Conservation (phyloP, 2,888 invertebrate genomes). For the Spatulosminthurus flaviceps region DNA sequence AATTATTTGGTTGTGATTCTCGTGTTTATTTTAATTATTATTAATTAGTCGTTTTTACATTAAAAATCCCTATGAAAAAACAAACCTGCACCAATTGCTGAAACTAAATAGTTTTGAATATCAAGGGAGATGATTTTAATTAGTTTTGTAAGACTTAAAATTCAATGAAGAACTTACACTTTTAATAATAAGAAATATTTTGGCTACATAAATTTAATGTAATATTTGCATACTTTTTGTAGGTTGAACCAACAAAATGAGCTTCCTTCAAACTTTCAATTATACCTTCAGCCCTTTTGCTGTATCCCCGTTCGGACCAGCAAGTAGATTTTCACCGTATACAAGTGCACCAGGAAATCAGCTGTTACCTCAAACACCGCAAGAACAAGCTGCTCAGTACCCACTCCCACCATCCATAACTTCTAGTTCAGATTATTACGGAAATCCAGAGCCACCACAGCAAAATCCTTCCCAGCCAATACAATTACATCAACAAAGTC, state of each 20-base stretch:
- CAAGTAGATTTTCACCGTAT: background rate
- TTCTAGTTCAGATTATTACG: constrained; percentile 45
- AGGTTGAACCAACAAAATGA: constrained; percentile 55
- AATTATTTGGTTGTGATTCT: too few species aligned
- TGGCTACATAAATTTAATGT: too few species aligned
- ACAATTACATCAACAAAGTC: constrained; percentile 32
- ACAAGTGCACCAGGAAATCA: constrained; percentile 30
- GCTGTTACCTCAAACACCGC: constrained; percentile 18
- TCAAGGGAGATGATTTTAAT: too few species aligned
- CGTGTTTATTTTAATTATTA: too few species aligned
- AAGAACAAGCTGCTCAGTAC: constrained; percentile 35
- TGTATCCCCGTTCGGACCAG: constrained; percentile 38
- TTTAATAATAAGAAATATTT: too few species aligned
- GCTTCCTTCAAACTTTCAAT: constrained; percentile 62
- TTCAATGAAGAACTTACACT: too few species aligned
- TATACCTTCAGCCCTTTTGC: constrained; percentile 54
- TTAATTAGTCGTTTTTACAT: too few species aligned
- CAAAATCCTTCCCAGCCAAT: constrained; percentile 28
- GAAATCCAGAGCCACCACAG: constrained; percentile 40
- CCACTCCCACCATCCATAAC: constrained; percentile 29
- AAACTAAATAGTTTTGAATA: too few species aligned
- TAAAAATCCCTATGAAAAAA: too few species aligned
- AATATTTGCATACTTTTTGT: too few species aligned
- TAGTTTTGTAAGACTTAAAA: too few species aligned
- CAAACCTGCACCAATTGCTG: too few species aligned